phyloP scores from a whole-genome alignment of 1,140 invertebrate species.

The Neodiprion lecontei region DNA sequence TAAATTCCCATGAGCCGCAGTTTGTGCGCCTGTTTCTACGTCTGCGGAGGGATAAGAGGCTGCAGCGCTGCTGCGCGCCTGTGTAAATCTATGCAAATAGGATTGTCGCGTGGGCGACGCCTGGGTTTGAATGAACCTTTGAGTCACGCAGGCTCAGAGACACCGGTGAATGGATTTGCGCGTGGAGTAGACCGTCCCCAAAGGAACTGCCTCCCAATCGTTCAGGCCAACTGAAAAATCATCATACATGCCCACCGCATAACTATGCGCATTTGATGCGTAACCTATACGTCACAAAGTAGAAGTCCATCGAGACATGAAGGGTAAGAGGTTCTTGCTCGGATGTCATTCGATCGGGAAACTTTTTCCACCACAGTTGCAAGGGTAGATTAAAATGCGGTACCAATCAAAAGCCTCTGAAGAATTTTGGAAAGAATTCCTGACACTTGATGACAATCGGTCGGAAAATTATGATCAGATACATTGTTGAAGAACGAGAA shows the following conservation, averaged over 20 bases:
- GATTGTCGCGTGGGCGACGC: constrained; percentile 37
- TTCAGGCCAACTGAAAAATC: no score
- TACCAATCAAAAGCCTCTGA: no score
- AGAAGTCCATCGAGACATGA: not conserved
- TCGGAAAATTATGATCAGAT: no score
- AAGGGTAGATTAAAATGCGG: not conserved
- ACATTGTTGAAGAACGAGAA: not conserved
- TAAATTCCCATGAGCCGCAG: constrained; percentile 9
- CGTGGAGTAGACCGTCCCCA: constrained; percentile 18
- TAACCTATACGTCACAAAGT: no score
- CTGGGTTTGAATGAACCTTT: constrained; percentile 43
- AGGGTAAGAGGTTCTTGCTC: not conserved
- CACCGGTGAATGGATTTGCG: constrained; percentile 41
- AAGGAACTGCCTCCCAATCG: not conserved
- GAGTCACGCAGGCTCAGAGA: constrained; percentile 35
- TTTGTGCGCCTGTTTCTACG: not conserved
- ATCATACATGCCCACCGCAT: no score
- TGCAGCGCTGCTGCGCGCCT: not conserved
- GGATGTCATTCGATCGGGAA: no score
- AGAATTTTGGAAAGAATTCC: no score
- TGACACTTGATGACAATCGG: no score
- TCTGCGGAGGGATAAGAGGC: not conserved
- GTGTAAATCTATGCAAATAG: constrained; percentile 43
- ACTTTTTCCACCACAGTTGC: not conserved
- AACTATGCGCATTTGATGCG: no score